These are phyloP conservation scores for Caenorhabditis sp. DNA, from an alignment of 2,888 invertebrate species.

Conservation along the genomic window DNA sequence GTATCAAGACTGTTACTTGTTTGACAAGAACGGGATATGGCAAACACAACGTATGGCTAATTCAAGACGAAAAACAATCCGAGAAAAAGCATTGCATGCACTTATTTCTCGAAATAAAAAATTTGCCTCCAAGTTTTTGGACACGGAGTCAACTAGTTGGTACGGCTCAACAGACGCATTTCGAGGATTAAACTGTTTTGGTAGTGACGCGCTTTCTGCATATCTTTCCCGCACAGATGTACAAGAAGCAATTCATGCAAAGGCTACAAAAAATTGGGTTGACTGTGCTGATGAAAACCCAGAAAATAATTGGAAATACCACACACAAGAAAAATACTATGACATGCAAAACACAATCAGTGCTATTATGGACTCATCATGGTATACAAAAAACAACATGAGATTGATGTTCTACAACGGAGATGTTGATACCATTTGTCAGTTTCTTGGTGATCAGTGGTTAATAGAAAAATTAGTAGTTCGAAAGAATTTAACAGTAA, in stretches of 20 bases:
- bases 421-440: constrained; percentile 71
- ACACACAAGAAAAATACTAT: constrained; percentile 66
- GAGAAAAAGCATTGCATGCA: constrained; percentile 24
- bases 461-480: constrained; percentile 62
- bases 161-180: constrained; percentile 74
- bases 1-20: constrained; percentile 71
- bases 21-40: constrained; percentile 26
- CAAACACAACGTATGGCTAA: constrained; percentile 17
- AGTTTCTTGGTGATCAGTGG: constrained; percentile 72
- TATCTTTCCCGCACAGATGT: constrained; percentile 80
- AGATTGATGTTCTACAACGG: constrained; percentile 72
- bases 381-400: constrained; percentile 65
- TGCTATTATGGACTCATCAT: constrained; percentile 61
- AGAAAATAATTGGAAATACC: constrained; percentile 47
- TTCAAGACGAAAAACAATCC: constrained; percentile 1
- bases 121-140: constrained; percentile 41
- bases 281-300: constrained; percentile 57
- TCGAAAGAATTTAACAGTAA: constrained; percentile 63
- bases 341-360: constrained; percentile 70
- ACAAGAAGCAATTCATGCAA: constrained; percentile 75
- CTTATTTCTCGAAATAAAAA: constrained; percentile 24
- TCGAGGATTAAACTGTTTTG: constrained; percentile 76
- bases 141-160: constrained; percentile 63
- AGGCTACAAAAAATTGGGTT: constrained; percentile 27
- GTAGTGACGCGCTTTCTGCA: constrained; percentile 65